These are phyloP conservation scores for Entomobrya multifasciata DNA, from an alignment of 2,888 invertebrate species.

Conservation along the genomic window DNA sequence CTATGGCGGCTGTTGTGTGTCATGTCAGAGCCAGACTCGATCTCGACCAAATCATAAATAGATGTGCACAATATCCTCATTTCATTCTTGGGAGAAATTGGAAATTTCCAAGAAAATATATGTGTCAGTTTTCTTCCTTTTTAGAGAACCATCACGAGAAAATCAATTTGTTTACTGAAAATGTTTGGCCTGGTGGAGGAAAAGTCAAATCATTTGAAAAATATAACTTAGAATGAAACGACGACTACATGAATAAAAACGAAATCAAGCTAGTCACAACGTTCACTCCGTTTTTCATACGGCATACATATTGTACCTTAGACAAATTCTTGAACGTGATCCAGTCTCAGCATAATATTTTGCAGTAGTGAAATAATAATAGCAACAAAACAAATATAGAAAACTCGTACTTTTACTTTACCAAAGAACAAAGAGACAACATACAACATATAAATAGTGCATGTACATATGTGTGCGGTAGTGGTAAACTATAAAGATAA, in stretches of 20 bases:
- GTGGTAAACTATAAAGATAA: background rate
- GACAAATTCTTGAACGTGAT: background rate
- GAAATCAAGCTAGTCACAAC: too few species aligned
- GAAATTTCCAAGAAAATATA: conserved; percentile 4
- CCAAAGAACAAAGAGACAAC: background rate
- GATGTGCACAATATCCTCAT: background rate
- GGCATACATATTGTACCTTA: background rate
- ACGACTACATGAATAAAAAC: too few species aligned
- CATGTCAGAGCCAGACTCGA: background rate
- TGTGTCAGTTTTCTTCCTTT: background rate
- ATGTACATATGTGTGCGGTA: too few species aligned
- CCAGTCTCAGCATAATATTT: too few species aligned
- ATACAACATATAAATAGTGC: too few species aligned
- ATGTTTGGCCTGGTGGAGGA: background rate
- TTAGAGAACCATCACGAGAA: background rate
- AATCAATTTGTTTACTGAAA: background rate
- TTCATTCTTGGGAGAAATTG: background rate
- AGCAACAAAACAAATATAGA: background rate
- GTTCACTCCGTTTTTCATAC: too few species aligned
- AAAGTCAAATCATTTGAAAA: conserved; percentile 12
- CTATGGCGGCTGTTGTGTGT: background rate
- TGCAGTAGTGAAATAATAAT: background rate
- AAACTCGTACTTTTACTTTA: background rate
- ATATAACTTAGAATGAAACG: background rate
- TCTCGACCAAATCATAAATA: background rate